Evolutionary conservation across 2,888 invertebrate species (phyloP), one percentile per base, ranked within the genome.

Genomic region (Hyposoter didymator): DNA sequence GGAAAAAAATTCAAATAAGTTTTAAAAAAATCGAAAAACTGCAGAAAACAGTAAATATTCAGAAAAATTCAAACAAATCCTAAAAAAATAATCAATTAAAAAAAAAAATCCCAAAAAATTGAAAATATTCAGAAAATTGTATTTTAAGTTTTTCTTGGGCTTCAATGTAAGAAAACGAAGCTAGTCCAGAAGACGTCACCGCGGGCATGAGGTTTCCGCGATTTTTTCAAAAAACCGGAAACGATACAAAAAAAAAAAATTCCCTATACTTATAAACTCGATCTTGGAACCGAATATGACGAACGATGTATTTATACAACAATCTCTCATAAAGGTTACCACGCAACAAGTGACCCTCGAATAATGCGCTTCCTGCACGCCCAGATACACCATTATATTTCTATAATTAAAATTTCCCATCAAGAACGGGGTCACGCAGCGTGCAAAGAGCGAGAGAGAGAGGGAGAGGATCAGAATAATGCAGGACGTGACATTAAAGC

Each of bases 301-400:
- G 14, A 8, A 55, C 28, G 59, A 74, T 45, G 59, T 74, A 59
- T 74, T 55, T 62, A 59, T 55, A n/a, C 39, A 59, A 43, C 43
- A 39, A 45, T 80, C 32, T 66, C 52, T 22, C 28, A n/a, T 72
- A 85, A 85, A 85, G 85, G 85, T 85, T 79, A 79, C 74, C 72
- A 79, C 72, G 85, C 82, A 85, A 85, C 82, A 85, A 85, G 85
- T 85, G 82, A 85, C 85, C 85, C 85, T 75, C 72, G 75, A 82
- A 79, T 85, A 82, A 82, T 72, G 47, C 70, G 75, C 62, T 80
- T 80, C 59, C 70, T 79, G 85, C 66, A 70, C 22, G 49, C 75
- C 79, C 55, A 79, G 75, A 79, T 79, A 52, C 82, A 79, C 78
- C 79, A 85, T 72, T 45, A 85, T 59, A 28, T 82, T 85, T 85